Conservation (phyloP, 2,113 vertebrate genomes). For the Blennius ocellaris region DNA sequence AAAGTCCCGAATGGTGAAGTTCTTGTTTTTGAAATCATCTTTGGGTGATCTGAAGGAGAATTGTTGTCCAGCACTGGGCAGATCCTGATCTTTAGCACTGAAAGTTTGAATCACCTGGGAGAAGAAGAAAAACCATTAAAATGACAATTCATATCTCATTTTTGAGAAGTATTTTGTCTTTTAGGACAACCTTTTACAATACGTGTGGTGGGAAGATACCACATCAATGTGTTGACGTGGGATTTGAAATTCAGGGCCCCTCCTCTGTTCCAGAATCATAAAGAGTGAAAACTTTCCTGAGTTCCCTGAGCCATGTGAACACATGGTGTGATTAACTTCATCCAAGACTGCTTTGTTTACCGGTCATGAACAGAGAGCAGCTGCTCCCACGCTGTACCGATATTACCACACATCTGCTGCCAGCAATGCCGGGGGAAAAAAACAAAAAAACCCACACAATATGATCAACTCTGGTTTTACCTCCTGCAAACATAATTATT, state of each 20-base stretch:
- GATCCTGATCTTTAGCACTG: slow-evolving; percentile 91
- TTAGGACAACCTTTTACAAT: too few species aligned
- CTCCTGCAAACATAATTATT: background rate
- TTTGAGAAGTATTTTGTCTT: background rate
- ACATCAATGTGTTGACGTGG: too few species aligned
- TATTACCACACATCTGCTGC: background rate
- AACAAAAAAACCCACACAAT: too few species aligned
- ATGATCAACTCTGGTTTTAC: too few species aligned
- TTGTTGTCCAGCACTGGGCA: slow-evolving; percentile 89
- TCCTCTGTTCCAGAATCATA: too few species aligned
- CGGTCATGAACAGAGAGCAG: background rate
- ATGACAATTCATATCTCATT: background rate
- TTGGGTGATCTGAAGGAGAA: slow-evolving; percentile 92
- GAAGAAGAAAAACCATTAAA: background rate
- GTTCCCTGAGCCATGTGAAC: slow-evolving; percentile 21
- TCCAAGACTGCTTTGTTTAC: slow-evolving; percentile 26
- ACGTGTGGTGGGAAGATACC: too few species aligned
- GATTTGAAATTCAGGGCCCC: too few species aligned
- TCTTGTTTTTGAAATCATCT: slow-evolving; percentile 90
- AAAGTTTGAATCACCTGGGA: slow-evolving; percentile 92
- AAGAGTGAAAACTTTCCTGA: slow-evolving; percentile 47
- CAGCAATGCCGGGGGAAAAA: background rate
- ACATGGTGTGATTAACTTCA: slow-evolving; percentile 36
- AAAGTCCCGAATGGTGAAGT: slow-evolving; percentile 96
- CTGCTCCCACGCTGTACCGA: slow-evolving; percentile 2